Base-by-base conservation (phyloP, 2,113 vertebrate genomes). In the Tragelaphus scriptus region DNA sequence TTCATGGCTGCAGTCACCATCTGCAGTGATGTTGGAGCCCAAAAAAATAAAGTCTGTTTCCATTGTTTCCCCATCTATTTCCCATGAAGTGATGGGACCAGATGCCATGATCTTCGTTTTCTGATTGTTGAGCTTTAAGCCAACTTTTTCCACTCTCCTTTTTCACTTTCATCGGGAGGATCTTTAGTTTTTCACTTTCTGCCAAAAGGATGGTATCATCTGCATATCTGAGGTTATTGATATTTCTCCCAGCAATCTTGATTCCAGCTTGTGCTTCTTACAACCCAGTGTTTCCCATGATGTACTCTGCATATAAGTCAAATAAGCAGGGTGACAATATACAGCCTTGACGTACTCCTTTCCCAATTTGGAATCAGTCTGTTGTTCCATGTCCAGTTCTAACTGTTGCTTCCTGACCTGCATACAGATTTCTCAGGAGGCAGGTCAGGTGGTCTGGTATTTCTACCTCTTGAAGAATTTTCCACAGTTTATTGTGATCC, bases 31-130 rank as follows among this genome's bases (percentile, higher is more conserved):
- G n/a, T 68, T 68, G 63, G 32, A 68, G 32, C 15, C 32, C 63
- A 2, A 0, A 0, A 19, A 68, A n/a, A n/a, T 68, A n/a, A 68
- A 68, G 16, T n/a, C 32, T 32, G 15, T 32, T 65, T 65, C 61
- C 61, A 17, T 8, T 68, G 1, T 10, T 68, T n/a, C 16, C 32
- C 7, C 16, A 68, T n/a, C 32, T 68, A 19, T 68, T n/a, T 68
- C 0, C 63, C 32, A 68, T 68, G 32, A 19, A 68, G 63, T n/a
- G 0, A 68, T 68, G 63, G 32, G 63, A 68, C 63, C 8, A 2
- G 32, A n/a, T 10, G 63, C 32, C 8, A 68, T n/a, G 16, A n/a
- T 68, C 32, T n/a, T 68, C 4, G 32, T 68, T n/a, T n/a, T 68
- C 63, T n/a, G 32, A 68, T n/a, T n/a, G 32, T 2, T 68, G 63